Evolutionary conservation across 2,797 vertebrate genomes (phyloP), one percentile per base, ranked within the genome.

Genomic region (Sebastes nivosus): DNA sequence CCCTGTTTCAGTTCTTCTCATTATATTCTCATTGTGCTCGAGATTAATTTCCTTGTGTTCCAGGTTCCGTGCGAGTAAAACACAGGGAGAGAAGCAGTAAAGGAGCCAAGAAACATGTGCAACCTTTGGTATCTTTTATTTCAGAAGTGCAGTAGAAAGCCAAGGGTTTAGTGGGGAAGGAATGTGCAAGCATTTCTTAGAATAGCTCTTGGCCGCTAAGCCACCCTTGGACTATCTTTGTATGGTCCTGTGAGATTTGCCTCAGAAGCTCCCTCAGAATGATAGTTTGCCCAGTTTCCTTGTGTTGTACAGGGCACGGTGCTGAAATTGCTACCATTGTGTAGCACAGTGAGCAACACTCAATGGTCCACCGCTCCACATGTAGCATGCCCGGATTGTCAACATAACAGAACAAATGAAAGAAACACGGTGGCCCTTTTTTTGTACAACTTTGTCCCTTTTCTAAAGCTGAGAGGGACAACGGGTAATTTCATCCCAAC

Each of bases 151-250:
- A 89, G 84, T 60, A 80, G 88, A 88, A 88, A 93, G 85, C 85
- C 78, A 81, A 85, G 82, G 89, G 85, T 94, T 93, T 92, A 90
- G 93, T 90, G 75, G 77, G 84, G 79, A 90, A 93, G 85, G 84
- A 94, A 86, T 92, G 86, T 91, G 89, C 89, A 90, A 94, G 95
- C 92, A 89, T 88, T 94, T 95, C 91, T 90, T 85, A 89, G 91
- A 95, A 95, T 93, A 94, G 94, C 92, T 94, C 81, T 89, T 94
- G 94, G 93, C 94, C 80, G 73, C 83, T 92, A 93, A 95, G 92
- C 93, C 90, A 95, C 93, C 94, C 89, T 92, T 94, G 88, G 94
- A 96, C 94, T 95, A 92, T 92, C 92, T 94, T 88, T 93, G 89
- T 91, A 85, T 79, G 88, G 90, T 94, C 94, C 93, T 92, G 75